Evolutionary conservation across 2,888 invertebrate species (phyloP), one percentile per base, ranked within the genome.

Genomic region (Xanthia icteritia): DNA sequence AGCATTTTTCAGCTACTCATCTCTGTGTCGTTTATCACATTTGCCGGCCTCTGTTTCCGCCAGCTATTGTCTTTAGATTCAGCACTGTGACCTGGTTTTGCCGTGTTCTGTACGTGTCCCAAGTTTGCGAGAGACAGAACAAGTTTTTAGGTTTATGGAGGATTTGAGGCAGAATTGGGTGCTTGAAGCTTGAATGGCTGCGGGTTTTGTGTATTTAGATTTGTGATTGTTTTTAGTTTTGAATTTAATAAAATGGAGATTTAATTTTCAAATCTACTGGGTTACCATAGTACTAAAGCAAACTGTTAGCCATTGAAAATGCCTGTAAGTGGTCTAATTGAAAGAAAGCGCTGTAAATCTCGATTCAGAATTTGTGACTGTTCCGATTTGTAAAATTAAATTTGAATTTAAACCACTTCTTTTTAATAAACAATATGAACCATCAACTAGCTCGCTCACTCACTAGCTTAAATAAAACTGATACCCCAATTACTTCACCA

Each of bases 1-100:
- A 88, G 88, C 88, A 91, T 93, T 93, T 93, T 93, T 90, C 92
- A 92, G 91, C 92, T 89, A 93, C 94, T 95, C 95, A 95, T 93
- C 93, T 89, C 89, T 77, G 88, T 89, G 92, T 93, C 94, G 92
- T 95, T 95, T 94, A 94, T 95, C 94, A 95, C 92, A 89, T 89
- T 90, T 86, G 87, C 86, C 82, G 88, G 85, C 85, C 86, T 88
- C 90, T 90, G 89, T 89, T 90, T 87, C 89, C 89, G 87, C 88
- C 88, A 84, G 76, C 89, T 90, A 93, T 95, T 94, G 94, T 95
- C 94, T 95, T 91, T 90, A 88, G 90, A 89, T 89, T 91, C 92
- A 89, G 86, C 82, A 79, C 78, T 89, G 91, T 90, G 93, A 92
- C 93, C 93, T 90, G 92, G 89, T 92, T 92, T 89, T 86, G 78